Conservation (phyloP, 2,797 vertebrate species). For the Enteromius treurensis region DNA sequence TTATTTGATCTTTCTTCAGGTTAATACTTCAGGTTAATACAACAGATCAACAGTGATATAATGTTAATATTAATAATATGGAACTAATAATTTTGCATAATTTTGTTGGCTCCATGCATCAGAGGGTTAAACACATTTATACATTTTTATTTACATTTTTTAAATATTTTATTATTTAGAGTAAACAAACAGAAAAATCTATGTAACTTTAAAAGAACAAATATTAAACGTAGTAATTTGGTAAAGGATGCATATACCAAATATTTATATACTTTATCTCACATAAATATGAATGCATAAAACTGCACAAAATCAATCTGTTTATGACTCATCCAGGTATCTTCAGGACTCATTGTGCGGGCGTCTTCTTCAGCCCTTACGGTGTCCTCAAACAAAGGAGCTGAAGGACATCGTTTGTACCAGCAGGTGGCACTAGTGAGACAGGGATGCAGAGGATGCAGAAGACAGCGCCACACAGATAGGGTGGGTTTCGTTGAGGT, state of each 20-base stretch:
- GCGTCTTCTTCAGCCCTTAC: background rate
- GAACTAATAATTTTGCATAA: too few species aligned
- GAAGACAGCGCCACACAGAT: slow-evolving; percentile 66
- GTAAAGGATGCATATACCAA: background rate
- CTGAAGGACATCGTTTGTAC: slow-evolving; percentile 61
- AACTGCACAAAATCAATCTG: background rate
- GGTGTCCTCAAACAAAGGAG: background rate
- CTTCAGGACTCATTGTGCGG: background rate
- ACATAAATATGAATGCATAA: background rate
- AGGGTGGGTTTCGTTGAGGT: too few species aligned
- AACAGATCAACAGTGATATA: too few species aligned
- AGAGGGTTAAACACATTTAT: too few species aligned
- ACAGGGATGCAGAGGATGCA: slow-evolving; percentile 55
- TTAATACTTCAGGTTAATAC: too few species aligned
- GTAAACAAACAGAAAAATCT: background rate
- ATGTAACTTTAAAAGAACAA: background rate
- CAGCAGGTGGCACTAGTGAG: slow-evolving; percentile 64
- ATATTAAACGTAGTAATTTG: background rate
- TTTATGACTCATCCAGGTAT: background rate
- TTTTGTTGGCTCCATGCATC: too few species aligned
- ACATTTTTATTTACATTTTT: background rate
- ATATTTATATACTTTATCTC: background rate
- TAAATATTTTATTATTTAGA: background rate
- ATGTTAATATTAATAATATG: too few species aligned
- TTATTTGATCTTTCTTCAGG: too few species aligned